Conservation (phyloP, 2,113 vertebrate species). For the Urocolius indicus region DNA sequence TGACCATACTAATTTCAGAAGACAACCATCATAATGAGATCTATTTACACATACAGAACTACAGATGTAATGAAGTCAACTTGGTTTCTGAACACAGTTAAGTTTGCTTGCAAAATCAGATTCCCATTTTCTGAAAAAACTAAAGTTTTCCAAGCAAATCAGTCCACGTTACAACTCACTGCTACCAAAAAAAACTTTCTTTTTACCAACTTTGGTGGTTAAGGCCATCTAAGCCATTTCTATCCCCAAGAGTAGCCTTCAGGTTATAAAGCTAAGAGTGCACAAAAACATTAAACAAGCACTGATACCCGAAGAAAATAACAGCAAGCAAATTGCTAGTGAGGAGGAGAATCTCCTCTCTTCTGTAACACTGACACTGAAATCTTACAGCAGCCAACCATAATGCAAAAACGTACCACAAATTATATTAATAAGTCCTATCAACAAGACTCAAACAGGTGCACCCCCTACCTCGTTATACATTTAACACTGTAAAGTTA, state of each 20-base stretch:
- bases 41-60: not conserved
- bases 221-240: not conserved
- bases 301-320: not conserved
- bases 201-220: not conserved
- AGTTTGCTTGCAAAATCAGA: not conserved
- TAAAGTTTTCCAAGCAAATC: not conserved
- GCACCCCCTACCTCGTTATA: not conserved
- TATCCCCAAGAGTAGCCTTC: not conserved
- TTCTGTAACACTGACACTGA: not conserved
- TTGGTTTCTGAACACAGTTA: not conserved
- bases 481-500: not conserved
- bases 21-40: not conserved
- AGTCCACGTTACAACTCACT: not conserved
- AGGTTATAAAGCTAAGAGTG: not conserved
- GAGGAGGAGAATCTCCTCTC: not conserved
- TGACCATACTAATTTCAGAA: not conserved
- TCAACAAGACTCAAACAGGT: not conserved
- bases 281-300: not conserved
- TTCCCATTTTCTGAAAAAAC: not conserved
- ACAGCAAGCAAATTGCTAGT: not conserved
- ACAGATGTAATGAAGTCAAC: not conserved
- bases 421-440: not conserved
- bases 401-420: not conserved
- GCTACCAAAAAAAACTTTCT: not conserved
- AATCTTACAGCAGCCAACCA: rapidly evolving